These are phyloP conservation scores for Drosophila guanche DNA, from an alignment of 1,140 invertebrate species.

Conservation along the genomic window DNA sequence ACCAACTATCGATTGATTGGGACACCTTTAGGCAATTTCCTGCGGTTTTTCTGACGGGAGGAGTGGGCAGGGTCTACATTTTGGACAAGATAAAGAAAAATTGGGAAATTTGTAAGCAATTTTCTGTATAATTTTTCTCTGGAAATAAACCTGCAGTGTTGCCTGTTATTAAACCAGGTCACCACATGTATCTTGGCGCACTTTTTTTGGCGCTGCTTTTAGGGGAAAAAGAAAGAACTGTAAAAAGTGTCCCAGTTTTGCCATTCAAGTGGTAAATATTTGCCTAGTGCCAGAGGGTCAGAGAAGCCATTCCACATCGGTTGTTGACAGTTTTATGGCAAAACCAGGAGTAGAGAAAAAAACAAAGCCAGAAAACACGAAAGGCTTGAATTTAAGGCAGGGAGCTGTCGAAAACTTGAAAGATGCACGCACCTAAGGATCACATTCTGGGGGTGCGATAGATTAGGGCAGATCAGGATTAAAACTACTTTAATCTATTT, in stretches of 20 bases:
- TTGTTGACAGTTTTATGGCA: conserved; percentile 66
- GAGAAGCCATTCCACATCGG: neutral
- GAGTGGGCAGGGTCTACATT: too few species aligned
- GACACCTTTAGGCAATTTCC: neutral
- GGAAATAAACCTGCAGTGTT: neutral
- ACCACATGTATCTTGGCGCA: conserved; percentile 64
- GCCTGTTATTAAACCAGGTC: conserved; percentile 44
- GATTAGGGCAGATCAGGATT: too few species aligned
- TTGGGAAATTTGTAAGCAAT: neutral
- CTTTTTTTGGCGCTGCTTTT: conserved; percentile 31
- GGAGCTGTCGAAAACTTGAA: conserved; percentile 21
- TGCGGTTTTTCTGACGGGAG: neutral
- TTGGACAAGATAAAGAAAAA: neutral
- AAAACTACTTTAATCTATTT: too few species aligned
- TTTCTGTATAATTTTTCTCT: neutral
- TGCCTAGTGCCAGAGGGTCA: conserved; percentile 31
- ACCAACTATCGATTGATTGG: conserved; percentile 50
- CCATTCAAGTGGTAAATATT: conserved; percentile 60
- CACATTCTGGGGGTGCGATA: too few species aligned
- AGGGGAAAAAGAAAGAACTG: neutral
- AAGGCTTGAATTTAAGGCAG: neutral
- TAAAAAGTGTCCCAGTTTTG: conserved; percentile 8
- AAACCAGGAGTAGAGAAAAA: conserved; percentile 4
- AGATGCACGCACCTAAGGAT: too few species aligned
- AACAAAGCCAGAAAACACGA: conserved; percentile 1